Base-by-base conservation (phyloP, 35 echinoderm and acorn worm species). In the Ptychodera flava region DNA sequence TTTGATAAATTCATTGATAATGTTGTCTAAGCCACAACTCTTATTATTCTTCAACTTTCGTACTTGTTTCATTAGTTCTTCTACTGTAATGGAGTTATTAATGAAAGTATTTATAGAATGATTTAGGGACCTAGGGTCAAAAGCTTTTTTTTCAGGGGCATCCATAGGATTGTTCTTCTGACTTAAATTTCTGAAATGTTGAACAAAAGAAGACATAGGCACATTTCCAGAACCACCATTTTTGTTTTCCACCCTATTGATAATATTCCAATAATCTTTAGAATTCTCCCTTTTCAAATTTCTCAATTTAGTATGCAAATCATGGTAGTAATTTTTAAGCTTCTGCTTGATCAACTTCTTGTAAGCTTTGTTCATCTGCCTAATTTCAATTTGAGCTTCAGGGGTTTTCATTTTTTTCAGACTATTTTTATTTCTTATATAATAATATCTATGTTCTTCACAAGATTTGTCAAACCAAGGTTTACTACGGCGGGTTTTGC, bases 41-140 rank as follows among this genome's bases (percentile, higher is more conserved):
- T 32, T 36, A 1, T 14, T 84, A 14, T 31, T n/a, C 34, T 84
- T 84, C 15, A 84, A 34, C n/a, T 88, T 89, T n/a, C 30, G 75
- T 38, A 45, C 81, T 28, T 14, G 16, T 36, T 29, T 82, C 79
- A 52, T 81, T 27, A 89, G 16, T 28, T 77, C 45, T 12, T 64
- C 45, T 22, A 64, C 45, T 12, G 45, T 64, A 22, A 64, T 12
- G 45, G 45, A 22, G 22, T 12, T 12, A 64, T 64, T 64, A 64
- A 64, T 64, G 22, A 64, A 64, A 6, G 6, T 22, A 64, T 64
- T 64, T 6, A 22, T 22, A 64, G 45, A 64, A 22, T 64, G 45
- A 22, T 22, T 64, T 64, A 64, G 6, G 22, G 45, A 12, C 6
- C 45, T 64, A 12, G 45, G 45, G 45, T 64, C 22, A 64, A 64